Evolutionary conservation across 2,797 vertebrate species (phyloP).

Genomic region (Cirrhinus molitorella): DNA sequence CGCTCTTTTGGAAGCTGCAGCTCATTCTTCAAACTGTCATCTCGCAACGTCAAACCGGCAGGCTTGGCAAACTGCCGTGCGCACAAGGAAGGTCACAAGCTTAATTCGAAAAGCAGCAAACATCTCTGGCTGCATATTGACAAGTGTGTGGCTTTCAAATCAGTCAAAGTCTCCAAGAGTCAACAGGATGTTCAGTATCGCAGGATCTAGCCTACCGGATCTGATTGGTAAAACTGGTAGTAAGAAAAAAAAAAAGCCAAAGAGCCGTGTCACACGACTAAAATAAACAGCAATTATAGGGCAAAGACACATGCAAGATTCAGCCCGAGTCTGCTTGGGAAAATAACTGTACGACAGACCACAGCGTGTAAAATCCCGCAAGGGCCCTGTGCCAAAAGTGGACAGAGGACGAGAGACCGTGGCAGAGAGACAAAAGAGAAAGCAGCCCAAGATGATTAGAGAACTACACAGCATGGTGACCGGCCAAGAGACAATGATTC

Average conservation of each 20-base stretch:
- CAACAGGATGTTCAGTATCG: slow-evolving; percentile 1
- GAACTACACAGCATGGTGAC: neutral
- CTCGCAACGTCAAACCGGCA: slow-evolving; percentile 1
- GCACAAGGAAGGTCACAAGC: neutral
- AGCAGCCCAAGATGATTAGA: slow-evolving; percentile 12
- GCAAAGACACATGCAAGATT: slow-evolving; percentile 2
- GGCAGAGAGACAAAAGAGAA: slow-evolving; percentile 19
- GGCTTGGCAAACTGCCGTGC: neutral
- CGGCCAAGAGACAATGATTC: slow-evolving; percentile 3
- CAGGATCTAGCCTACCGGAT: slow-evolving; percentile 7
- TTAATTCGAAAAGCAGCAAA: slow-evolving; percentile 30
- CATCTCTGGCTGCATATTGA: neutral
- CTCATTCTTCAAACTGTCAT: slow-evolving; percentile 2
- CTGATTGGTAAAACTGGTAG: neutral
- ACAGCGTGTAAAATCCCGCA: slow-evolving; percentile 50
- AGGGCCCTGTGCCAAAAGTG: slow-evolving; percentile 35
- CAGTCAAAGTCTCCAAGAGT: neutral
- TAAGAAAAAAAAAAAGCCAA: slow-evolving; percentile 26
- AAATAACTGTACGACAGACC: slow-evolving; percentile 54
- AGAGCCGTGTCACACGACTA: slow-evolving; percentile 26
- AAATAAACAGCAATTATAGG: slow-evolving; percentile 41
- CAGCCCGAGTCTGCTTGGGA: slow-evolving; percentile 43
- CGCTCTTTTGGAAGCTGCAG: neutral
- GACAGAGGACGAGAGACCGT: slow-evolving; percentile 21
- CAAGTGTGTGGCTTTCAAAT: neutral